Base-by-base conservation (phyloP, 2,888 invertebrate species). In the Thyatira batis region DNA sequence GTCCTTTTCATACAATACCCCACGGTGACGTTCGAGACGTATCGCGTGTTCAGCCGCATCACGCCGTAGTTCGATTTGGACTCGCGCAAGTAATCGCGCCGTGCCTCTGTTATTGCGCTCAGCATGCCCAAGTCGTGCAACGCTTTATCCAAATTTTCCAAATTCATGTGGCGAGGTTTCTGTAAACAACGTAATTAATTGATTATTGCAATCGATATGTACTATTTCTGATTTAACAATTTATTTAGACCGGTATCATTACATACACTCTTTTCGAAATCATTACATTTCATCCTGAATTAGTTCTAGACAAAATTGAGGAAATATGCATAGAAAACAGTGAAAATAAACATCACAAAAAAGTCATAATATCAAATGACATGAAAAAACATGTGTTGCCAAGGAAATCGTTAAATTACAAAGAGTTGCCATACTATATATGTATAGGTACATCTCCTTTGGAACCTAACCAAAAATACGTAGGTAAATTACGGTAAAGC, bases 1-100 rank as follows among this genome's bases (percentile, higher is more conserved):
- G 90, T 80, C 61, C 92, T 83, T 68, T 92, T 91, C 86, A 94
- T 93, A 71, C 93, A 92, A 73, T 93, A 93, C 6, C 94, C 94
- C 62, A 94, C 93, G 17, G 94, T 93, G 53, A 94, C 94, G 71
- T 94, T 94, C 51, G 94, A 94, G 28, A 94, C 94, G 75, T 93
- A 94, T 60, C 93, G 90, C 51, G 93, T 93, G 74, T 94, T 94
- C 65, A 94, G 85, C 53, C 93, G 92, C 86, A 93, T 88, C 62
- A 92, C 85, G 72, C 88, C 84, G 69, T 88, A 85, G 67, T 86
- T 88, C 9, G 87, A 80, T 63, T 85, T 87, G 11, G 93, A 85
- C 71, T 94, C 94, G 53, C 84, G 87, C 61, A 94, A 80, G 75
- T 93, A 94, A 50, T 94, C 93, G 58, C 91, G 87, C 27, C 93